phyloP scores from a whole-genome alignment of 2,113 vertebrate species.

The Cheirogaleus medius region DNA sequence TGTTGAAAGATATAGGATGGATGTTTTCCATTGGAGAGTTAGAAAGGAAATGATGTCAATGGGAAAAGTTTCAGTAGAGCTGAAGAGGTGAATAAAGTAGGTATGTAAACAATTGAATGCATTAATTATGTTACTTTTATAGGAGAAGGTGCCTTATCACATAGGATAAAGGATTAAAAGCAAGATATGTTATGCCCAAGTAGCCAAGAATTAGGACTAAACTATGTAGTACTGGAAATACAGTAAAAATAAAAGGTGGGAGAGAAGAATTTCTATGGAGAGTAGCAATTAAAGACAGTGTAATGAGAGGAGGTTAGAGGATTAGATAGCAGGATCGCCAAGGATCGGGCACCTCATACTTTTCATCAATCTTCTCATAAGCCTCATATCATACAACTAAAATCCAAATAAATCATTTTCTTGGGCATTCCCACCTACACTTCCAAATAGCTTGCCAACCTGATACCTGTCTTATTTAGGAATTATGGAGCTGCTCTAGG shows the following conservation, averaged over 20 bases:
- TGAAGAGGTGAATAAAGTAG: not conserved
- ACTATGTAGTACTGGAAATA: not conserved
- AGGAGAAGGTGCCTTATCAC: not conserved
- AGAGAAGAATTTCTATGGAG: not conserved
- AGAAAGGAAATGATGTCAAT: not conserved
- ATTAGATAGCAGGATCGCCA: not conserved
- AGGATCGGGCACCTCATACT: not conserved
- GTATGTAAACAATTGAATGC: not conserved
- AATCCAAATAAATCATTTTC: not conserved
- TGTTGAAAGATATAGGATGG: not conserved
- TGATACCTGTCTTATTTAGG: not conserved
- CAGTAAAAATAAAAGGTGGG: not conserved
- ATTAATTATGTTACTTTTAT: not conserved
- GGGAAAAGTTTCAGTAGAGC: not conserved
- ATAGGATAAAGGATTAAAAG: not conserved
- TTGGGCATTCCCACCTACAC: not conserved
- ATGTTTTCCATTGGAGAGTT: not conserved
- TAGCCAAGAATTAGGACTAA: not conserved
- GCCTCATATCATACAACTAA: not conserved
- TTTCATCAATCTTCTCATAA: not conserved
- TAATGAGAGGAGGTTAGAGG: not conserved
- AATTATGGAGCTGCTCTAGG: not conserved
- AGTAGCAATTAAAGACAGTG: not conserved
- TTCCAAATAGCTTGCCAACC: not conserved
- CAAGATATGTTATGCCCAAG: not conserved